These are phyloP conservation scores for Rhingia rostrata DNA, from an alignment of 2,888 invertebrate species.

Conservation along the genomic window DNA sequence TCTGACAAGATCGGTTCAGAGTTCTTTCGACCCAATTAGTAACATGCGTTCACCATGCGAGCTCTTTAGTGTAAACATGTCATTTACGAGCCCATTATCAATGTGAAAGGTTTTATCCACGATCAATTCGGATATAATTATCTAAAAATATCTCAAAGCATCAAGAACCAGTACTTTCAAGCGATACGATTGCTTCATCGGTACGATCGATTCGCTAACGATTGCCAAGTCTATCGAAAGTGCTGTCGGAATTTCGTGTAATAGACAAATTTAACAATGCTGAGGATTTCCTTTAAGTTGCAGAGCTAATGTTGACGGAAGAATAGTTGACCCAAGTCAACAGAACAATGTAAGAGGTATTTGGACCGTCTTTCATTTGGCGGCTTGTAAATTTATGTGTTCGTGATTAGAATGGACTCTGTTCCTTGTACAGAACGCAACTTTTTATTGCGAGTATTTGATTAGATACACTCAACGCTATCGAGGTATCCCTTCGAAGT, in stretches of 20 bases:
- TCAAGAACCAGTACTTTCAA: slow-evolving; percentile 18
- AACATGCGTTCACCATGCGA: slow-evolving; percentile 32
- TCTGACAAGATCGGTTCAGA: slow-evolving; percentile 22
- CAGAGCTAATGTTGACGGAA: slow-evolving; percentile 29
- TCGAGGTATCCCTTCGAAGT: too few species aligned
- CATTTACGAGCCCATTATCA: slow-evolving; percentile 52
- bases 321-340: slow-evolving; percentile 26
- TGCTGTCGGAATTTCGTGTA: slow-evolving; percentile 37
- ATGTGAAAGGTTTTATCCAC: slow-evolving; percentile 53
- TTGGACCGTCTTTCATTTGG: slow-evolving; percentile 14
- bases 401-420: neutral
- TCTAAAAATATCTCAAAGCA: slow-evolving; percentile 63
- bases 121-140: slow-evolving; percentile 21
- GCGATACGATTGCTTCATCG: slow-evolving; percentile 1
- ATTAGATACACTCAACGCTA: too few species aligned
- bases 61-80: slow-evolving; percentile 54
- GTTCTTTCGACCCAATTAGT: slow-evolving; percentile 31
- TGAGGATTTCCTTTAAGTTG: neutral
- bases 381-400: neutral
- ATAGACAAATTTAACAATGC: slow-evolving; percentile 23
- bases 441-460: too few species aligned
- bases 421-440: too few species aligned
- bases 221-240: slow-evolving; percentile 65
- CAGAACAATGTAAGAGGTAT: slow-evolving; percentile 31
- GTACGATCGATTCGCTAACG: slow-evolving; percentile 28